Evolutionary conservation across 2,888 invertebrate species (phyloP).

Genomic region (Venusia cambrica): DNA sequence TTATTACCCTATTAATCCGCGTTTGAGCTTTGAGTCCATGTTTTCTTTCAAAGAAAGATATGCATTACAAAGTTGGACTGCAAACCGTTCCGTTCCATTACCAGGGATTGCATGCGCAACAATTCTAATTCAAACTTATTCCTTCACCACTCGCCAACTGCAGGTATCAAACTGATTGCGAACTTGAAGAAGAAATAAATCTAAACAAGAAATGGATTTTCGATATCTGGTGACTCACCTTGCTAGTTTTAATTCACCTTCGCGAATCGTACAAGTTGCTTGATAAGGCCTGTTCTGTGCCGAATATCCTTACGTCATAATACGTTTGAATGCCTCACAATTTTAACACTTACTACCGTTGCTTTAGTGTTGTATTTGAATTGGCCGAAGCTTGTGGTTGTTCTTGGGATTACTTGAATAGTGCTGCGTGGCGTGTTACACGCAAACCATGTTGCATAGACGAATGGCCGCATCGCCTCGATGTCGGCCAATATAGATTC

Average conservation of each 20-base stretch:
- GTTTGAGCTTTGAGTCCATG: conserved; percentile 8
- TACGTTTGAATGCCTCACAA: conserved; percentile 9
- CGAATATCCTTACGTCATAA: conserved; percentile 13
- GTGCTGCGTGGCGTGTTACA: conserved; percentile 59
- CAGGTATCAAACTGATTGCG: conserved; percentile 21
- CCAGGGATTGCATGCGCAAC: conserved; percentile 18
- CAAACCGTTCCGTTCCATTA: conserved; percentile 8
- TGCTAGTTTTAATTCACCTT: conserved; percentile 52
- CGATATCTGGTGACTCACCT: conserved; percentile 55
- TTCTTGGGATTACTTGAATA: conserved; percentile 22
- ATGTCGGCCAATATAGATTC: conserved; percentile 62
- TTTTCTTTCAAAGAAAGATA: conserved; percentile 20
- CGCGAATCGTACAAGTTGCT: conserved; percentile 59
- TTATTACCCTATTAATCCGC: conserved; percentile 2
- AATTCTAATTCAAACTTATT: conserved; percentile 19
- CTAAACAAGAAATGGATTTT: conserved; percentile 41
- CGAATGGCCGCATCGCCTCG: conserved; percentile 58
- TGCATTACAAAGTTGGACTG: conserved; percentile 24
- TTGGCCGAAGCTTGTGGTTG: conserved; percentile 13
- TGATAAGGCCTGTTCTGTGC: conserved; percentile 49
- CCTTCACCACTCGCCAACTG: conserved; percentile 15
- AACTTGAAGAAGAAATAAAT: conserved; percentile 22
- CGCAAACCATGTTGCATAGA: conserved; percentile 64
- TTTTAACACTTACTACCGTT: conserved; percentile 9
- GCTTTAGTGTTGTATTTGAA: conserved; percentile 18